These are phyloP conservation scores for Sarcophaga carnaria DNA, from an alignment of 2,888 invertebrate genomes.

Conservation along the genomic window DNA sequence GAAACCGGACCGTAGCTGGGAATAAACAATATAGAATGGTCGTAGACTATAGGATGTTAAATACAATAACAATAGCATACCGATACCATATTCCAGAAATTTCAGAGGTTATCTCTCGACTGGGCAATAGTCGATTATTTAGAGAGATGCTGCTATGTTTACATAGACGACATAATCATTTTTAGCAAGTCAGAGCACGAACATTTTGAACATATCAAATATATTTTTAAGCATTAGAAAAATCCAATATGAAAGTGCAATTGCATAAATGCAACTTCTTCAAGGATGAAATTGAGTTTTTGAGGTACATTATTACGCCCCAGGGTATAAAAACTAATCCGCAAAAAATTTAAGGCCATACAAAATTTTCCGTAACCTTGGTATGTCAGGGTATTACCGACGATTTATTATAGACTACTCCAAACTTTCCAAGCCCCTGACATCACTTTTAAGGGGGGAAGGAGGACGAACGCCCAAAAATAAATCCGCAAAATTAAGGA, in stretches of 20 bases:
- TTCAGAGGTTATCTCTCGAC: slow-evolving; percentile 1
- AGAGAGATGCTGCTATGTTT: slow-evolving; percentile 40
- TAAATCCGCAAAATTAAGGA: no score
- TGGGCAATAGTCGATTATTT: slow-evolving; percentile 27
- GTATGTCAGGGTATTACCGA: slow-evolving; percentile 51
- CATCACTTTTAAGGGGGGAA: slow-evolving; percentile 23
- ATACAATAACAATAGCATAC: slow-evolving; percentile 1
- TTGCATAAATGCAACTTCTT: slow-evolving; percentile 24
- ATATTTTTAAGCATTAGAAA: slow-evolving; percentile 45
- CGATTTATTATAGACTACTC: slow-evolving; percentile 36
- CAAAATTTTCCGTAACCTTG: slow-evolving; percentile 33
- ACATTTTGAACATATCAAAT: neutral
- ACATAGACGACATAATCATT: slow-evolving; percentile 50
- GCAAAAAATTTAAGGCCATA: slow-evolving; percentile 61
- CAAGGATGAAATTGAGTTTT: slow-evolving; percentile 19
- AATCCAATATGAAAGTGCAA: slow-evolving; percentile 47
- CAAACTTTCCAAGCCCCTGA: slow-evolving; percentile 50
- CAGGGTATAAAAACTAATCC: slow-evolving; percentile 34
- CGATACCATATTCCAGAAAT: no score
- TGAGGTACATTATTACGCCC: slow-evolving; percentile 16
- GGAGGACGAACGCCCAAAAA: neutral
- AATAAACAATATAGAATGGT: slow-evolving; percentile 48
- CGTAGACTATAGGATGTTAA: slow-evolving; percentile 44
- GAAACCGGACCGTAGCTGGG: slow-evolving; percentile 34
- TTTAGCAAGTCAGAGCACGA: slow-evolving; percentile 46